These are phyloP conservation scores for Crossaster papposus DNA, from an alignment of 53 echinoderm and acorn worm species.

Conservation along the genomic window DNA sequence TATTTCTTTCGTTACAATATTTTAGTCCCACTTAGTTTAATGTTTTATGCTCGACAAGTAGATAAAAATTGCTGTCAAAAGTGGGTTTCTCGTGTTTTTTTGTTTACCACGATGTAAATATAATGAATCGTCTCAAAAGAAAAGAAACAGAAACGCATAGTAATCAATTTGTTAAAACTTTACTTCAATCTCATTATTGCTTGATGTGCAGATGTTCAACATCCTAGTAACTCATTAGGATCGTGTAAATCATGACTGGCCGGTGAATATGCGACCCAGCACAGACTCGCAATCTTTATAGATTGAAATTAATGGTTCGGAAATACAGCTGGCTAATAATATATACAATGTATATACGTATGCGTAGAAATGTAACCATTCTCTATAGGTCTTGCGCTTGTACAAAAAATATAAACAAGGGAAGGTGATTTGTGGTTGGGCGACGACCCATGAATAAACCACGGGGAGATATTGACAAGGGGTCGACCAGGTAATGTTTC, in stretches of 20 bases:
- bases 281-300: conserved; percentile 15
- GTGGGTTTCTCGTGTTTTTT: too few species aligned
- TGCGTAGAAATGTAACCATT: background rate
- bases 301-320: conserved; percentile 32
- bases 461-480: background rate
- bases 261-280: background rate
- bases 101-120: too few species aligned
- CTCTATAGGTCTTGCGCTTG: background rate
- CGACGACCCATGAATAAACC: background rate
- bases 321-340: background rate
- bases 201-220: too few species aligned
- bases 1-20: too few species aligned
- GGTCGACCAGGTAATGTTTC: background rate
- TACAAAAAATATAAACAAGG: background rate
- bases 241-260: background rate
- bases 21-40: too few species aligned
- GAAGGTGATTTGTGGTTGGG: background rate
- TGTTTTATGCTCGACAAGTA: too few species aligned
- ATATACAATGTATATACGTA: too few species aligned
- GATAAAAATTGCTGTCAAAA: too few species aligned
- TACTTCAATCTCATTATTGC: background rate
- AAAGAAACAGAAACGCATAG: too few species aligned
- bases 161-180: background rate
- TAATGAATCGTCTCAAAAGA: too few species aligned
- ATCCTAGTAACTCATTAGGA: background rate